phyloP scores from a whole-genome alignment of 2,888 invertebrate genomes.

The Dolichopus griseipennis region DNA sequence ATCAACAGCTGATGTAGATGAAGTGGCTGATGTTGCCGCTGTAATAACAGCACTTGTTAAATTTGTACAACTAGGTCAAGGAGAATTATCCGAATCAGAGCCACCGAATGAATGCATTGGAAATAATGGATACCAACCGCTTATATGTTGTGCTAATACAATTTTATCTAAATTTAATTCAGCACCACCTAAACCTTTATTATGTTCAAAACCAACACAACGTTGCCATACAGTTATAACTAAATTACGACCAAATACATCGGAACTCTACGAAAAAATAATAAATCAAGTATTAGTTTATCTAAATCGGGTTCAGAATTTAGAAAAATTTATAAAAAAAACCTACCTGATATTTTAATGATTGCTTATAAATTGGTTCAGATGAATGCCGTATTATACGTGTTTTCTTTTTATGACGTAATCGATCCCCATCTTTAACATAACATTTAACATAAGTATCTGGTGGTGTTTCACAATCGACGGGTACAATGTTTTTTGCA shows the following conservation, averaged over 20 bases:
- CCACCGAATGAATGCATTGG: slow-evolving; percentile 76
- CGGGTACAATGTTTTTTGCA: slow-evolving; percentile 59
- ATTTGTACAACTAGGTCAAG: slow-evolving; percentile 36
- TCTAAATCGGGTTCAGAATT: too few relatives aligned
- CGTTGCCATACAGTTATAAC: slow-evolving; percentile 91
- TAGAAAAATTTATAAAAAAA: background rate
- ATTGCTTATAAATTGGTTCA: slow-evolving; percentile 81
- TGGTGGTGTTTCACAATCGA: slow-evolving; percentile 62
- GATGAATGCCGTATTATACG: slow-evolving; percentile 70
- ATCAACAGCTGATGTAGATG: too few relatives aligned
- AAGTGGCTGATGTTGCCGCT: background rate
- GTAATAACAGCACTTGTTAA: background rate
- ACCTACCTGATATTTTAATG: slow-evolving; percentile 67
- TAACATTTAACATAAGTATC: slow-evolving; percentile 94
- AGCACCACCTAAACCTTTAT: slow-evolving; percentile 70
- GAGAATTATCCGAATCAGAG: slow-evolving; percentile 48
- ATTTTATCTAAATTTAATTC: slow-evolving; percentile 78
- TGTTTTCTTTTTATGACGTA: slow-evolving; percentile 87
- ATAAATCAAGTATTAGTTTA: background rate
- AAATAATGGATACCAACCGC: slow-evolving; percentile 88
- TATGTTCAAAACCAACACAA: slow-evolving; percentile 80
- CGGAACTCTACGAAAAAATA: slow-evolving; percentile 49
- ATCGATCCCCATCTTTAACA: slow-evolving; percentile 76
- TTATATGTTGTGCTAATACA: slow-evolving; percentile 64
- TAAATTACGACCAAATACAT: slow-evolving; percentile 69